phyloP scores from a whole-genome alignment of 2,113 vertebrate genomes.

The Columba livia region DNA sequence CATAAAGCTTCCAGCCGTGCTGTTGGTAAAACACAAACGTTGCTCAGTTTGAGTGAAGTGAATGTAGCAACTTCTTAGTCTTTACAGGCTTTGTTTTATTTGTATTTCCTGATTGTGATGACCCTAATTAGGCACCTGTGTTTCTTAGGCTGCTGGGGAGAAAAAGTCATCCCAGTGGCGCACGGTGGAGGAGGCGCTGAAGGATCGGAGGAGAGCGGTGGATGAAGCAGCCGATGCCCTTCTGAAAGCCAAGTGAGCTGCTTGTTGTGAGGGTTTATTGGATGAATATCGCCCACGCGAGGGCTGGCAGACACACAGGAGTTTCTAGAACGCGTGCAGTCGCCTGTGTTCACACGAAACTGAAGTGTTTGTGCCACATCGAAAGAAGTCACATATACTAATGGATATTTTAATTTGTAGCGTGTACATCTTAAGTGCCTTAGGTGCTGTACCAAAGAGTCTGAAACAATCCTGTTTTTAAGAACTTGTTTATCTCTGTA shows the following conservation, averaged over 20 bases:
- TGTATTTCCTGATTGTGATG: background rate
- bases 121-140: background rate
- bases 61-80: background rate
- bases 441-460: background rate
- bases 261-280: background rate
- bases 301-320: background rate
- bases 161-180: constrained; percentile 90
- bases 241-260: constrained; percentile 88
- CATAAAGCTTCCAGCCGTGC: background rate
- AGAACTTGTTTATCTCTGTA: background rate
- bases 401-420: background rate
- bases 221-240: constrained; percentile 85
- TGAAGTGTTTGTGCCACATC: background rate
- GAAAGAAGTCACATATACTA: rapidly evolving
- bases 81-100: background rate
- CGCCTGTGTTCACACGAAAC: background rate
- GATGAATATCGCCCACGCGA: rapidly evolving
- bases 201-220: constrained; percentile 81
- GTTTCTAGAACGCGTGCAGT: background rate
- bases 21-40: background rate
- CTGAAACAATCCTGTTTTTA: background rate
- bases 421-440: background rate
- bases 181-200: constrained; percentile 86
- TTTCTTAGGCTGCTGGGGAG: constrained; percentile 76
- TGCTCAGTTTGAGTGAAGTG: background rate